A percentile compares a stretch with the other conserved stretches of the same genome.
These are phyloP conservation scores for Thalassarche chlororhynchos DNA, from an alignment of 2,113 vertebrate species.

Conservation along the genomic window DNA sequence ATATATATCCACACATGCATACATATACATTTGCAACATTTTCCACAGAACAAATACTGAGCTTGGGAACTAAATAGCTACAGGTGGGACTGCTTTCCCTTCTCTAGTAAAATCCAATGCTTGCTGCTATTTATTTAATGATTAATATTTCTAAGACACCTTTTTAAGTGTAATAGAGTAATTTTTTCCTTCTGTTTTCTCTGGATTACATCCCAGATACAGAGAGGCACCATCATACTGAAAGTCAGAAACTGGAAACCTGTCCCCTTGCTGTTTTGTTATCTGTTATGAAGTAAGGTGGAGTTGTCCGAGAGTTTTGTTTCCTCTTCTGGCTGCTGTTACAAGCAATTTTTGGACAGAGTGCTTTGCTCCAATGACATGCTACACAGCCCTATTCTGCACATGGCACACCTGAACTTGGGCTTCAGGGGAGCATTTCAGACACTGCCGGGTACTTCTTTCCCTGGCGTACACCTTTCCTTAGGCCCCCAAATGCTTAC, in stretches of 20 bases:
- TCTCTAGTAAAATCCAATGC: neutral
- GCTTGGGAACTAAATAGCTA: neutral
- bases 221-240: neutral
- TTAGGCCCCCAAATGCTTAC: neutral
- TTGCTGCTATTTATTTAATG: constrained; percentile 67
- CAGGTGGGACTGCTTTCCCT: neutral
- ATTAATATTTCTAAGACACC: constrained; percentile 60
- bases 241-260: constrained; percentile 4
- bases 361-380: neutral
- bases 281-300: neutral
- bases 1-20: neutral
- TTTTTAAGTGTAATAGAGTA: constrained; percentile 7
- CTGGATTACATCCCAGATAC: constrained; percentile 37
- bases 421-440: neutral
- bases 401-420: accelerated
- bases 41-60: constrained; percentile 47
- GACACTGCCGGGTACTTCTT: neutral
- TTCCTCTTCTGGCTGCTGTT: neutral
- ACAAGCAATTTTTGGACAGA: neutral
- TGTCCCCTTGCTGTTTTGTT: neutral
- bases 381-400: neutral
- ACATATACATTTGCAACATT: neutral
- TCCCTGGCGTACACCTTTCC: neutral
- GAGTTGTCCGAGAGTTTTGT: neutral
- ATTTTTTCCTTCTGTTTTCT: constrained; percentile 39